A percentile compares a stretch with the other conserved stretches of the same genome.
Evolutionary conservation across 1,140 invertebrate species (phyloP).

Genomic region (Colletes latitarsis): DNA sequence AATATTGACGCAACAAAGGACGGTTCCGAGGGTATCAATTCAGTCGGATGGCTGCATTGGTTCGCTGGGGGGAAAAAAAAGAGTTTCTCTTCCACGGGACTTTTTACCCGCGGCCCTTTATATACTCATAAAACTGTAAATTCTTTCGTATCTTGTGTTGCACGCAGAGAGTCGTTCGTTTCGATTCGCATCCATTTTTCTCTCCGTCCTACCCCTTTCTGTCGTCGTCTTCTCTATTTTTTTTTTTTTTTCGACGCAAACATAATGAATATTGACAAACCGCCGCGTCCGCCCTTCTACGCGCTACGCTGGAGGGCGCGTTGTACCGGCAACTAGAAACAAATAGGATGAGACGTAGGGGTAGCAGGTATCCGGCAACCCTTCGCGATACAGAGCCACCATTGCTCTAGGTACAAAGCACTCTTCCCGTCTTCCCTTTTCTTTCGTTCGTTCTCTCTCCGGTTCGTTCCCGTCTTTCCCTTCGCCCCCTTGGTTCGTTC

Average conservation of each 20-base stretch:
- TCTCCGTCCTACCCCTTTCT: not conserved
- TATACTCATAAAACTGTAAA: constrained; percentile 54
- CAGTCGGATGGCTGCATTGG: constrained; percentile 58
- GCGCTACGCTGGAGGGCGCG: constrained; percentile 57
- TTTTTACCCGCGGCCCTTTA: constrained; percentile 43
- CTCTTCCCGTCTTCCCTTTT: constrained; percentile 37
- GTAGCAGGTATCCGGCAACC: constrained; percentile 55
- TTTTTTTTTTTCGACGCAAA: constrained; percentile 52
- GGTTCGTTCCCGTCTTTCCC: not conserved
- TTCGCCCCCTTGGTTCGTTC: not conserved
- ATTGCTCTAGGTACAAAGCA: constrained; percentile 68
- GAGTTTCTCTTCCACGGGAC: constrained; percentile 30
- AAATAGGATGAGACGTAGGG: constrained; percentile 70
- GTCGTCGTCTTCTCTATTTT: constrained; percentile 8
- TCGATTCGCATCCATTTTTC: constrained; percentile 45
- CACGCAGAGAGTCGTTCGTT: not conserved
- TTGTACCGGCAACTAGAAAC: constrained; percentile 67
- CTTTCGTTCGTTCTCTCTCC: not conserved
- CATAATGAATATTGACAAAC: constrained; percentile 74
- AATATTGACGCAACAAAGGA: constrained; percentile 59
- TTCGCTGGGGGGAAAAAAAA: constrained; percentile 29
- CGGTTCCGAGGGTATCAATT: constrained; percentile 61
- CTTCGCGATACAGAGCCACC: constrained; percentile 57
- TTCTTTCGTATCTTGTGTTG: constrained; percentile 47
- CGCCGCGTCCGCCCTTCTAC: constrained; percentile 28